Base-by-base conservation (phyloP, 2,113 vertebrate species). In the Crotalus tigris region DNA sequence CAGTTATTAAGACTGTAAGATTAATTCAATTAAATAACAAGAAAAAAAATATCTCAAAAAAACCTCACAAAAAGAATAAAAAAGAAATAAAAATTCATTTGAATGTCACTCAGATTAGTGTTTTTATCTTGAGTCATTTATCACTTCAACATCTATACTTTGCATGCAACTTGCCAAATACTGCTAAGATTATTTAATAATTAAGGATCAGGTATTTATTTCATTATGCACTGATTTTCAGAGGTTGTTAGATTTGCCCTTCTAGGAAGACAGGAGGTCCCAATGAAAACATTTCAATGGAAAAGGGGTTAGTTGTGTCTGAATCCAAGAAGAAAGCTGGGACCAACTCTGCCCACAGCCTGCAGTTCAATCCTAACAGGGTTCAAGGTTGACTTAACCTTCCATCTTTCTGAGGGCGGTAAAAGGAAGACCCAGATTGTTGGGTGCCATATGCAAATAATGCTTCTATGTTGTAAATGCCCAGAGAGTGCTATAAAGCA, bases 111-210 rank as follows among this genome's bases (percentile, higher is more conserved):
- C 53, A 89, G 59, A 29, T 53, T 88, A 51, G 89, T 75, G 91
- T 93, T 95, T 92, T 93, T 93, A 85, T 1, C 26, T 26, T 57
- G 91, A 93, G 87, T 87, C 90, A 86, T 92, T 95, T 94, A 95
- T 96, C 95, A 94, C 93, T 92, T 96, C 93, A 94, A 93, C 88
- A 94, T 95, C 96, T 75, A 95, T 46, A 92, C 91, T 85, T 95
- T 91, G 57, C 49, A 44, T 17, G 26, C 85, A 92, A 39, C 90
- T 89, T 95, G 93, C 5, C 92, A 95, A 94, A 93, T 93, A 95
- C 95, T 95, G 92, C 94, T 96, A 95, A 95, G 94, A 93, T 95
- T 88, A 89, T 93, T 95, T 95, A 94, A 94, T 95, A 95, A 46
- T 57, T 64, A 94, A 96, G 95, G 23, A 88, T 3, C 24, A 89